Conservation (phyloP, 2,888 invertebrate genomes). For the Cartodere bifasciata region DNA sequence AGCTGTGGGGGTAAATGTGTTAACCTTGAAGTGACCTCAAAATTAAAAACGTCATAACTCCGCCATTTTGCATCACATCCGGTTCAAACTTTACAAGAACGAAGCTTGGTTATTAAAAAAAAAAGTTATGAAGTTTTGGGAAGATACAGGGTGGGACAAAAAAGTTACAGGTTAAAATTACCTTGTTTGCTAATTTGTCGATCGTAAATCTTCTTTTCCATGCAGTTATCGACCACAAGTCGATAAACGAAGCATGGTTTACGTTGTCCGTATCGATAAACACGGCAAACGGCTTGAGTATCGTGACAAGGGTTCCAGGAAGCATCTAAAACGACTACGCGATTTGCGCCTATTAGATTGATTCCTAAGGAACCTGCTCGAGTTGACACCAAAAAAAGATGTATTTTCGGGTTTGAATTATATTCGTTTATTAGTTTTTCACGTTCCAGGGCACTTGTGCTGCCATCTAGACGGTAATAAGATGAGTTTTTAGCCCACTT, state of each 20-base stretch:
- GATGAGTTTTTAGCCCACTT: constrained; percentile 77
- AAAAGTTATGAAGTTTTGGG: too few relatives aligned
- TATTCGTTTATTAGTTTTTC: constrained; percentile 95
- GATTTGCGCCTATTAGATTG: constrained; percentile 92
- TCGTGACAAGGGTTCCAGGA: constrained; percentile 99
- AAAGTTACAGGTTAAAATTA: too few relatives aligned
- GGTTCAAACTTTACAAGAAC: too few relatives aligned
- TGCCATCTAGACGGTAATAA: constrained; percentile 94
- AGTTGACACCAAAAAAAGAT: constrained; percentile 91
- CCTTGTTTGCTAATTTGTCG: constrained; percentile 97
- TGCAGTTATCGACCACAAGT: constrained; percentile 90
- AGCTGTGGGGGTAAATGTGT: too few relatives aligned
- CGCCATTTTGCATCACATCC: too few relatives aligned
- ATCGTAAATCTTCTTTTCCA: constrained; percentile 97
- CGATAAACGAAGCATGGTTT: constrained; percentile 94
- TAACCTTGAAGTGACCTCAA: too few relatives aligned
- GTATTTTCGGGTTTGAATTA: constrained; percentile 75
- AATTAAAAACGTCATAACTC: too few relatives aligned
- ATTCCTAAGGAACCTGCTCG: constrained; percentile 94
- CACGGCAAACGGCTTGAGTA: constrained; percentile 93
- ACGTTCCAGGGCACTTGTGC: constrained; percentile 85
- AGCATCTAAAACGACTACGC: constrained; percentile 95
- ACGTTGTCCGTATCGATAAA: constrained; percentile 87
- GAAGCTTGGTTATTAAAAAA: too few relatives aligned
- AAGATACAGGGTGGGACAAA: too few relatives aligned